Base-by-base conservation (phyloP, 2,888 invertebrate genomes). In the Leptinotarsa juncta region DNA sequence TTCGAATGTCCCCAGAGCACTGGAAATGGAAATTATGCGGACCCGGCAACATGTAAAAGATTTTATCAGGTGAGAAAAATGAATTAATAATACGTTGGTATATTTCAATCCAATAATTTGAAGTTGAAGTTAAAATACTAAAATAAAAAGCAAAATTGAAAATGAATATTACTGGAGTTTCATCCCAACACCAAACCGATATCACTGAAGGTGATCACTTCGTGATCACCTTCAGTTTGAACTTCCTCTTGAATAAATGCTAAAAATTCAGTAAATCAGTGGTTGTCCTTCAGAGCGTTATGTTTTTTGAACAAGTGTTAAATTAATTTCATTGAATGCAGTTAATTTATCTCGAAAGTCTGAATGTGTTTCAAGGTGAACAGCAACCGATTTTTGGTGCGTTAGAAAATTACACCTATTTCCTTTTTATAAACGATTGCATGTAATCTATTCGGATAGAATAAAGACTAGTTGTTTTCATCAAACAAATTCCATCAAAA, bases 11-110 rank as follows among this genome's bases (percentile, higher is more conserved):
- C 96, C n/a, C 92, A 94, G 87, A 93, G 93, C 66, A 91, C 92
- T 81, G 96, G 94, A 77, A 96, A 95, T 88, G 96, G 96, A 76
- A 96, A 96, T 87, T 96, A 93, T 85, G 96, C 96, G 23, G 96
- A 96, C 89, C 96, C 96, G 15, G 94, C 91, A 66, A 96, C 95
- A 50, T 96, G 96, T 87, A 91, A 95, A 83, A 90, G 95, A 84
- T 96, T 96, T 89, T 96, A 96, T 89, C 96, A 96, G 91, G 96
- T 96, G 89, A 88, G 55, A 18, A 50, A 23, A 18, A 67, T 51
- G 0, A 15, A 5, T 51, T 1, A 51, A 51, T 51, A n/a, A 51
- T 4, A 16, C 4, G 4, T 51, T 42, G 42, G 51, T n/a, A 51
- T n/a, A 51, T 16, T 51, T n/a, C 16, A 16, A n/a, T 15, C 2